Conservation (phyloP, 2,797 vertebrate genomes). For the Todus mexicanus region DNA sequence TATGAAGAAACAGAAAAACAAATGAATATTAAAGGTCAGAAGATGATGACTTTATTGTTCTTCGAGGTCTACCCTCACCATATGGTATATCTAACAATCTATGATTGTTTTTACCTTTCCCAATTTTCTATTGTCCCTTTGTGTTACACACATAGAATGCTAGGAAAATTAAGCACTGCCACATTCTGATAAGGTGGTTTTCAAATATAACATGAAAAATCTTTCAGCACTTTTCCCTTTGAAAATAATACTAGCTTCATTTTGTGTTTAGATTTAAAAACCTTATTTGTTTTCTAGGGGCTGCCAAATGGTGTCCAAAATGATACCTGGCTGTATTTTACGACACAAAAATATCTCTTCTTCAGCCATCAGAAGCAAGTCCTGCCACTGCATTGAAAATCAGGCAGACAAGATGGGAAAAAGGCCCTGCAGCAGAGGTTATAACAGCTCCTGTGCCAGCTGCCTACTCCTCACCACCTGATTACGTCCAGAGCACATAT, state of each 20-base stretch:
- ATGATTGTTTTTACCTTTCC: constrained; percentile 28
- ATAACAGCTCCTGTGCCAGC: background rate
- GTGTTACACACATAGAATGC: background rate
- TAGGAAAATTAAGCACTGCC: constrained; percentile 22
- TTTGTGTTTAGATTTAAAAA: background rate
- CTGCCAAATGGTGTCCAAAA: background rate
- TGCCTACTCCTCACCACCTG: background rate
- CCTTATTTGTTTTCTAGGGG: background rate
- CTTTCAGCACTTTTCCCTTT: background rate
- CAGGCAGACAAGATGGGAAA: background rate
- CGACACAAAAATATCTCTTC: background rate
- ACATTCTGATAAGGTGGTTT: background rate
- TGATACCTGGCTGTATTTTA: background rate
- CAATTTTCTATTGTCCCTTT: constrained; percentile 8
- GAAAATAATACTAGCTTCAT: background rate
- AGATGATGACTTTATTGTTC: constrained; percentile 30
- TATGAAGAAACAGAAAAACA: constrained; percentile 38
- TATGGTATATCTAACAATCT: constrained; percentile 30
- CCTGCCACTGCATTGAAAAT: background rate
- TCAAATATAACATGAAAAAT: constrained; percentile 3
- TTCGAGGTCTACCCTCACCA: constrained; percentile 30
- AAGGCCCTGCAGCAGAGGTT: background rate
- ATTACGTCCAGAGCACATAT: fast-evolving
- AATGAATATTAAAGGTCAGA: constrained; percentile 35
- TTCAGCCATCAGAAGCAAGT: background rate